phyloP scores from a whole-genome alignment of 2,113 vertebrate genomes.

The Lepisosteus osseus region DNA sequence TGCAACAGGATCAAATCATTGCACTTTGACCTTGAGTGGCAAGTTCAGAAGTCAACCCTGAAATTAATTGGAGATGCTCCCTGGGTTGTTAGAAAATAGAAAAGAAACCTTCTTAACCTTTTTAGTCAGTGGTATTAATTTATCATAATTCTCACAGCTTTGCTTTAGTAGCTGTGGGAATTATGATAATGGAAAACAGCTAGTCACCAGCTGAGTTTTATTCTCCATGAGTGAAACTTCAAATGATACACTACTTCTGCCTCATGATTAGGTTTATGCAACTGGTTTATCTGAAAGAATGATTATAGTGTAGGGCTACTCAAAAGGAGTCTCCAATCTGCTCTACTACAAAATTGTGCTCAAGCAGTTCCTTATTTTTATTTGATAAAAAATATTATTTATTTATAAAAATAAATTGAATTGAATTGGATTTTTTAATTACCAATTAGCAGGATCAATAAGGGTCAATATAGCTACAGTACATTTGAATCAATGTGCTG shows the following conservation, averaged over 20 bases:
- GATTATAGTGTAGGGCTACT: too few species aligned
- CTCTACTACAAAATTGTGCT: too few species aligned
- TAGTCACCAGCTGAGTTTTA: conserved; percentile 22
- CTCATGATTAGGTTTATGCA: too few species aligned
- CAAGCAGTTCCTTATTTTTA: too few species aligned
- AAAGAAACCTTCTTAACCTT: conserved; percentile 63
- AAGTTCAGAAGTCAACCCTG: conserved; percentile 40
- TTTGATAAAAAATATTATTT: too few species aligned
- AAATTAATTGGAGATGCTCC: conserved; percentile 63
- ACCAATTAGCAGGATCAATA: too few species aligned
- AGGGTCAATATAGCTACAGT: too few species aligned
- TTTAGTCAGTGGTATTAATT: conserved; percentile 49
- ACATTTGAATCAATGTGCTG: too few species aligned
- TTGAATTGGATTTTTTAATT: too few species aligned
- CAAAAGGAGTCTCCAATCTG: too few species aligned
- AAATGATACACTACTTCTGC: neutral
- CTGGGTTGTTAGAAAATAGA: conserved; percentile 49
- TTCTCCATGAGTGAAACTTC: conserved; percentile 18
- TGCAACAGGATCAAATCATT: conserved; percentile 21
- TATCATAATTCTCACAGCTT: conserved; percentile 17
- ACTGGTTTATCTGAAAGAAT: too few species aligned
- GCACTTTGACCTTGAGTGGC: conserved; percentile 50
- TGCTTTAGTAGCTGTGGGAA: conserved; percentile 66
- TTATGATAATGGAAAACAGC: conserved; percentile 29
- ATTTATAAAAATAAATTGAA: too few species aligned